These are phyloP conservation scores for Xerus rutilus DNA, from an alignment of 2,797 vertebrate genomes.

Conservation along the genomic window DNA sequence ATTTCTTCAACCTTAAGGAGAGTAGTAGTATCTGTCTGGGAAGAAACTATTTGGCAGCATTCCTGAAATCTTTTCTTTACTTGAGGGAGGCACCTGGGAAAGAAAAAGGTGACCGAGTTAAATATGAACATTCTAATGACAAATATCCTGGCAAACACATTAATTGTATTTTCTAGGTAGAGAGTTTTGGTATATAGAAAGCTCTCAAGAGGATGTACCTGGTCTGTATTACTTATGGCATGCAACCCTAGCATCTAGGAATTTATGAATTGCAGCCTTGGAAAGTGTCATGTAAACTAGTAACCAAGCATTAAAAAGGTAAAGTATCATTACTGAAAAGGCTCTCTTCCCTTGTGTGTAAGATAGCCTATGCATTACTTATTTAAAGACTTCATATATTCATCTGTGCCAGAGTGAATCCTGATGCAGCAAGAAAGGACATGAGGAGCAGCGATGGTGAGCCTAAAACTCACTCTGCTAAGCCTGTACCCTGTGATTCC, in stretches of 20 bases:
- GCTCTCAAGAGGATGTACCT: neutral
- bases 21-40: neutral
- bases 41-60: slow-evolving; percentile 14
- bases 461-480: neutral
- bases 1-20: neutral
- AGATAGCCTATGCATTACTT: neutral
- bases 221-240: neutral
- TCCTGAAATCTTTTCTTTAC: neutral
- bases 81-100: neutral
- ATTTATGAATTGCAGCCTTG: neutral
- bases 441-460: neutral
- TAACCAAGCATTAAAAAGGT: neutral
- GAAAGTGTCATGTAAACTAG: neutral
- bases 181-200: neutral
- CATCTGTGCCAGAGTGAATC: neutral
- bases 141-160: slow-evolving; percentile 19
- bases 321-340: neutral
- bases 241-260: neutral
- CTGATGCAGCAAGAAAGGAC: neutral
- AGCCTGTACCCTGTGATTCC: neutral
- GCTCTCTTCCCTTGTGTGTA: neutral
- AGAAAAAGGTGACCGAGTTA: neutral
- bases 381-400: neutral
- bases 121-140: neutral
- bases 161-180: neutral